A percentile compares a stretch with the other conserved stretches of the same genome.
These are phyloP conservation scores for Smithornis capensis DNA, from an alignment of 2,113 vertebrate species.

Conservation along the genomic window DNA sequence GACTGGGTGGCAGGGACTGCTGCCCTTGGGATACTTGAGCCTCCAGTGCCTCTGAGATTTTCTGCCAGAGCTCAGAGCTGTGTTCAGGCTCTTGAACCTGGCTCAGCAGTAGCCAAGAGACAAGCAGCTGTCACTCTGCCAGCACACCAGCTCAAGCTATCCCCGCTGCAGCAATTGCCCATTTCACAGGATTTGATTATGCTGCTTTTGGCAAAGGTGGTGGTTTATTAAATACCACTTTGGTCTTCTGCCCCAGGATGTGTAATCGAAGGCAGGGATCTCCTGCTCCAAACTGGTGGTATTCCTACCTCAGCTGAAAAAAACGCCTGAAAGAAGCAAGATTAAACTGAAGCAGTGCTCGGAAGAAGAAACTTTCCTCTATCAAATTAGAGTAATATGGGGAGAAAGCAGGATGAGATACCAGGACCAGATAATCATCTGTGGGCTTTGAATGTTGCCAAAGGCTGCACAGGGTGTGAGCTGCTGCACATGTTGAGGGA, in stretches of 20 bases:
- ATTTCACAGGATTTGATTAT: not conserved
- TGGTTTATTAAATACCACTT: conserved; percentile 42
- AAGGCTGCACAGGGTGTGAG: not conserved
- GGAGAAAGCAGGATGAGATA: not conserved
- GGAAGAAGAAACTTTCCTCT: not conserved
- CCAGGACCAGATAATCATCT: not conserved
- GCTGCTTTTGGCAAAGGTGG: conserved; percentile 54
- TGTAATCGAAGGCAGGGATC: not conserved
- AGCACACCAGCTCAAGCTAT: conserved; percentile 11
- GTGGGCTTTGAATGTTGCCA: not conserved
- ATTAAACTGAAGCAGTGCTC: not conserved
- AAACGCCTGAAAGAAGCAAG: not conserved
- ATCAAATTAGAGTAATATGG: not conserved
- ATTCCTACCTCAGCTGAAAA: not conserved
- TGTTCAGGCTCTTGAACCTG: not conserved
- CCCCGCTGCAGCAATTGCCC: not conserved
- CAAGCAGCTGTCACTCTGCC: not conserved
- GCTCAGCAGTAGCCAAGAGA: conserved; percentile 23
- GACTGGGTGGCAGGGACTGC: conserved; percentile 36
- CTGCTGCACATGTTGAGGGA: not conserved
- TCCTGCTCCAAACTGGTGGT: not conserved
- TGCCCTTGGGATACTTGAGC: conserved; percentile 10
- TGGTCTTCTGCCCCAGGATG: conserved; percentile 22
- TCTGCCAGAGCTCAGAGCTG: not conserved
- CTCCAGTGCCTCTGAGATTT: not conserved